phyloP scores from a whole-genome alignment of 1,140 invertebrate species.

The Drosophila repleta region DNA sequence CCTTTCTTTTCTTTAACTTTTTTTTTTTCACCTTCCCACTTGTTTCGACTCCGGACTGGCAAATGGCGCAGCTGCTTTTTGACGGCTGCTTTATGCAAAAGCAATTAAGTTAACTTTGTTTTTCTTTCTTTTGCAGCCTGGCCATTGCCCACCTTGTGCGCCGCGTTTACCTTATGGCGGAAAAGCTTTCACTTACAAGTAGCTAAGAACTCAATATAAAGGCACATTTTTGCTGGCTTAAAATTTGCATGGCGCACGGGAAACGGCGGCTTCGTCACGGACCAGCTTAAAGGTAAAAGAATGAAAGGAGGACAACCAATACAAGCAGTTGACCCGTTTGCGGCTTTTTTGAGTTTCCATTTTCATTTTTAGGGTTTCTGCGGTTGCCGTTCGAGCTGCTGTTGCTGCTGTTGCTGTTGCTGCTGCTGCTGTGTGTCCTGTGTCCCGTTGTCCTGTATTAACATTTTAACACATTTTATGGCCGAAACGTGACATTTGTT shows the following conservation, averaged over 20 bases:
- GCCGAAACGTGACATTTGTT: constrained; percentile 68
- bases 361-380: constrained; percentile 37
- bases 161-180: constrained; percentile 14
- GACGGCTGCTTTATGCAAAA: constrained; percentile 62
- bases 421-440: constrained; percentile 15
- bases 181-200: constrained; percentile 21
- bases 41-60: constrained; percentile 14
- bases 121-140: not conserved
- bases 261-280: constrained; percentile 9
- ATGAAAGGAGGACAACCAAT: constrained; percentile 4
- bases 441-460: constrained; percentile 55
- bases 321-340: constrained; percentile 29
- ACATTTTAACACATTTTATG: constrained; percentile 73
- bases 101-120: constrained; percentile 71
- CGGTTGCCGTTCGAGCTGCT: not conserved
- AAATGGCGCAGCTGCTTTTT: constrained; percentile 51
- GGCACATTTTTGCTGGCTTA: constrained; percentile 40
- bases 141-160: not conserved
- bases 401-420: not conserved
- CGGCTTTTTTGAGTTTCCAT: constrained; percentile 29
- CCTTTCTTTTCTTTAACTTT: not conserved
- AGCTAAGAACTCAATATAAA: constrained; percentile 44
- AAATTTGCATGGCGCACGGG: constrained; percentile 49
- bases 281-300: not conserved
- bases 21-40: not conserved